Conservation (phyloP, 1,140 invertebrate species). For the Drosophila pseudoobscura region DNA sequence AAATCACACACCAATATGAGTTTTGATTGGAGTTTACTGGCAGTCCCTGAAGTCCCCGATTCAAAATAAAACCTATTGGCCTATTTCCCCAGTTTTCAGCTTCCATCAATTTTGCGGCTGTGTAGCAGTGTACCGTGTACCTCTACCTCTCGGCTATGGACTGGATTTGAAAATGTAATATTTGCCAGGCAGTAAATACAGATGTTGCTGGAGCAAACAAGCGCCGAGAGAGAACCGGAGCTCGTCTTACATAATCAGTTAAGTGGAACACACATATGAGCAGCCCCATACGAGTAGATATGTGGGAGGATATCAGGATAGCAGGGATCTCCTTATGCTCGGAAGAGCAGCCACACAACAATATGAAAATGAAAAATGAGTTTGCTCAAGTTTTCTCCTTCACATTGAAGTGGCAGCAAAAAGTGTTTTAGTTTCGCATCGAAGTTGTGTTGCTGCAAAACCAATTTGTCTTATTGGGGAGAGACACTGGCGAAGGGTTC, state of each 20-base stretch:
- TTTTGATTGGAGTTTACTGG: too few relatives aligned
- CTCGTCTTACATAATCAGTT: constrained; percentile 73
- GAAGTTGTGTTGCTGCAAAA: constrained; percentile 57
- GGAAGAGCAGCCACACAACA: constrained; percentile 53
- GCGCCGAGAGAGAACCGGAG: constrained; percentile 20
- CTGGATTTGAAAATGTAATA: constrained; percentile 60
- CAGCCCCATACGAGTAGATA: constrained; percentile 11
- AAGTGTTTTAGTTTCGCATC: constrained; percentile 67
- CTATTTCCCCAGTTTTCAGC: too few relatives aligned
- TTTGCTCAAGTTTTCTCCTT: constrained; percentile 66
- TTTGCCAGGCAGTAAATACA: constrained; percentile 53
- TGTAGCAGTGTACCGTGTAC: background rate
- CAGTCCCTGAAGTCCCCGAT: too few relatives aligned
- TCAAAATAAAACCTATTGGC: too few relatives aligned
- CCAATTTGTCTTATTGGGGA: constrained; percentile 74
- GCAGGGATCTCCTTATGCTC: constrained; percentile 14
- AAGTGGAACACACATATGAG: constrained; percentile 58
- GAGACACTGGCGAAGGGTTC: background rate
- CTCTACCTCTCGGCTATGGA: background rate
- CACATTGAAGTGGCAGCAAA: constrained; percentile 19
- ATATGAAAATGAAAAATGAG: constrained; percentile 80
- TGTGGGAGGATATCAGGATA: background rate
- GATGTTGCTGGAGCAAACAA: constrained; percentile 37
- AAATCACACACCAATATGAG: too few relatives aligned
- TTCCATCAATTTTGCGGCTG: too few relatives aligned